Conservation (phyloP, 2,113 vertebrate species). For the Dermatemys mawii region DNA sequence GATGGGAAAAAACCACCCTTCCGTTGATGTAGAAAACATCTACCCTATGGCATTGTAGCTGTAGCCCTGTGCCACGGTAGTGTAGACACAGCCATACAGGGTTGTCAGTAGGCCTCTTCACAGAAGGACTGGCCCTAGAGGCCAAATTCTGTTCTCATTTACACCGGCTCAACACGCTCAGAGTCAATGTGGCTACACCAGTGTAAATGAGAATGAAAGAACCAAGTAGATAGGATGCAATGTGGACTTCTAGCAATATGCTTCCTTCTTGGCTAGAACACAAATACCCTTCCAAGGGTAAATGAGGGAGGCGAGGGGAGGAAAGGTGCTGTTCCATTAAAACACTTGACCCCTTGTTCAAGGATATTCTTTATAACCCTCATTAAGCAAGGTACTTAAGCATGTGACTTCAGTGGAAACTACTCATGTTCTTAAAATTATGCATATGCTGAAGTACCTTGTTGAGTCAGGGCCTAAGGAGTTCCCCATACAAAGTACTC, state of each 20-base stretch:
- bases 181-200: neutral
- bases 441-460: fast-evolving
- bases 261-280: neutral
- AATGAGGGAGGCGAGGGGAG: neutral
- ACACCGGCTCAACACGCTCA: neutral
- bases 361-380: fast-evolving
- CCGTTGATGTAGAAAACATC: neutral
- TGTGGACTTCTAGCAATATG: neutral
- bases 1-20: neutral
- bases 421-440: neutral
- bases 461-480: neutral
- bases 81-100: too few species aligned
- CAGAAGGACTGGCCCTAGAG: neutral
- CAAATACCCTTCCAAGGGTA: fast-evolving
- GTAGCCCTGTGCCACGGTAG: too few species aligned
- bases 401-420: neutral
- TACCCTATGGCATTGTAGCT: too few species aligned
- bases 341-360: fast-evolving
- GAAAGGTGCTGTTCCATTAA: fast-evolving
- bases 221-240: neutral
- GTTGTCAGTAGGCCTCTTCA: too few species aligned
- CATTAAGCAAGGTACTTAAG: neutral
- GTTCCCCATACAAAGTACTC: neutral
- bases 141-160: neutral
- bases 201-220: neutral